These are phyloP conservation scores for Otolemur garnettii DNA, from an alignment of 2,113 vertebrate genomes.

Conservation along the genomic window DNA sequence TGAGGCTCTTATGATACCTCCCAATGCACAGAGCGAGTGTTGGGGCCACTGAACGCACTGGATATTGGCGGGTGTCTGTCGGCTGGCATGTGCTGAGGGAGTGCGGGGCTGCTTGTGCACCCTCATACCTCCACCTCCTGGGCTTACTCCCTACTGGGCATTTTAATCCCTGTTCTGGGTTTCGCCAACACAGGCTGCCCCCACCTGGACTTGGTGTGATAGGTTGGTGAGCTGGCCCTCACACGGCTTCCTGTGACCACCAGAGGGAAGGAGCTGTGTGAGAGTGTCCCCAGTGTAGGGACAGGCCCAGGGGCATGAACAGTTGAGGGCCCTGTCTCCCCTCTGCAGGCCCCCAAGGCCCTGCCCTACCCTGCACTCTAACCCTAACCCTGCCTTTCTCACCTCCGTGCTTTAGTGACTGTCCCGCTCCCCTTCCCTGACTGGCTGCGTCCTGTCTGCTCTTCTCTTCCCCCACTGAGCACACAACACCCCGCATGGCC, in stretches of 20 bases:
- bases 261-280: not conserved
- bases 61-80: accelerated
- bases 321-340: not conserved
- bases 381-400: not conserved
- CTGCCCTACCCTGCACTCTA: too few species aligned
- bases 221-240: too few species aligned
- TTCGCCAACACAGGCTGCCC: not conserved
- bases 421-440: accelerated
- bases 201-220: accelerated
- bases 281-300: not conserved
- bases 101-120: not conserved
- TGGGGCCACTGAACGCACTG: accelerated
- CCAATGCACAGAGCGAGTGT: not conserved
- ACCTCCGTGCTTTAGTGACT: not conserved
- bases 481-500: accelerated
- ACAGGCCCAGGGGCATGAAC: not conserved
- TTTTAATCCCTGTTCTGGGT: not conserved
- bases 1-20: not conserved
- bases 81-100: accelerated
- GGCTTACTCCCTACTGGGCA: not conserved
- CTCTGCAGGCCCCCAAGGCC: not conserved
- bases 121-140: not conserved
- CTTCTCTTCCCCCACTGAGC: not conserved
- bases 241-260: not conserved
- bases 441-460: too few species aligned